phyloP scores from a whole-genome alignment of 2,888 invertebrate species.

The Laothoe populi region DNA sequence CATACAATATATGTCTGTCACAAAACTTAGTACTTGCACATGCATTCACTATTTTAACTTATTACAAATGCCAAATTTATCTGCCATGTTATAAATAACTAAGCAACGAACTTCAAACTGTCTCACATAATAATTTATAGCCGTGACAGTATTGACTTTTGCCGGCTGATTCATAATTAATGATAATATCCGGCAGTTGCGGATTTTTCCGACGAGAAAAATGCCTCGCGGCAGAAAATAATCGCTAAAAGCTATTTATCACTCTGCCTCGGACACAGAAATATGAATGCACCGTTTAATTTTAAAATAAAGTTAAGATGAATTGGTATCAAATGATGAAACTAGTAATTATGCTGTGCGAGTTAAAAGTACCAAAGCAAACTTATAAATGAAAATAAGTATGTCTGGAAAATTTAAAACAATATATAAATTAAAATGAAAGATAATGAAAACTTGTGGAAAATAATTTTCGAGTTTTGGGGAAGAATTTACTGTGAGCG shows the following conservation, averaged over 20 bases:
- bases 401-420: neutral
- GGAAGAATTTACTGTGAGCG: conserved; percentile 12
- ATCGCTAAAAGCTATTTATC: conserved; percentile 73
- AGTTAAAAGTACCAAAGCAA: too few species aligned
- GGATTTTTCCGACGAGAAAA: conserved; percentile 75
- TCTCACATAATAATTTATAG: conserved; percentile 60
- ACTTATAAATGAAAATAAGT: neutral
- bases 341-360: too few species aligned
- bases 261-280: conserved; percentile 47
- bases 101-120: conserved; percentile 38
- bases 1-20: too few species aligned
- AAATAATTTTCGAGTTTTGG: neutral
- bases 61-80: neutral
- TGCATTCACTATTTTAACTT: neutral
- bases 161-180: conserved; percentile 78
- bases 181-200: conserved; percentile 79
- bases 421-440: neutral
- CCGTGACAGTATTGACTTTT: conserved; percentile 59
- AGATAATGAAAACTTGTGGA: neutral
- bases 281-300: conserved; percentile 42
- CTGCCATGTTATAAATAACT: neutral
- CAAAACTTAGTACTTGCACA: too few species aligned
- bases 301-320: neutral
- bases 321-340: neutral
- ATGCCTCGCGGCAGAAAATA: conserved; percentile 67